These are phyloP conservation scores for Archilochus colubris DNA, from an alignment of 2,113 vertebrate species.

Conservation along the genomic window DNA sequence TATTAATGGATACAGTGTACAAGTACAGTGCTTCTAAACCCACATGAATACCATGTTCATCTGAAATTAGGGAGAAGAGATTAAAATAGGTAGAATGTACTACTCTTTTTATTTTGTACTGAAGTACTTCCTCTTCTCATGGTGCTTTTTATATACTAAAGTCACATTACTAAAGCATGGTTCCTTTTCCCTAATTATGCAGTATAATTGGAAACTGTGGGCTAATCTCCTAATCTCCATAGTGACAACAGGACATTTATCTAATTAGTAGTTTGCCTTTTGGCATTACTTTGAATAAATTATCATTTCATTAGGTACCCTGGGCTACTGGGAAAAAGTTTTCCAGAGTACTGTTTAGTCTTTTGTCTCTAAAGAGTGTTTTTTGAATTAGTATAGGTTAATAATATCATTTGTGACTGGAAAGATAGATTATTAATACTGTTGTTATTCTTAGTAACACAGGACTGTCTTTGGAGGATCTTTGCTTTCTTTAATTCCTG, in stretches of 20 bases:
- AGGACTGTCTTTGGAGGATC: neutral
- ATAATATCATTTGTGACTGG: neutral
- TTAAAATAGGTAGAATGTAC: neutral
- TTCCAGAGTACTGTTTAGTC: neutral
- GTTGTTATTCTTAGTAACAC: neutral
- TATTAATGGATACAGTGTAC: neutral
- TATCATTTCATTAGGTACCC: conserved; percentile 53
- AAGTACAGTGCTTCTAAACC: neutral
- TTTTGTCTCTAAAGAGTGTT: neutral
- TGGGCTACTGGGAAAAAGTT: conserved; percentile 7
- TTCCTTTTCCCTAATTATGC: conserved; percentile 27
- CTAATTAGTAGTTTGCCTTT: conserved; percentile 61
- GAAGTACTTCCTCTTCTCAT: conserved; percentile 15
- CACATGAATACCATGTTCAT: neutral
- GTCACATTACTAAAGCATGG: neutral
- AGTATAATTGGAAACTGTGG: conserved; percentile 42
- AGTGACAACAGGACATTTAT: conserved; percentile 48
- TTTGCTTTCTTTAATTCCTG: neutral
- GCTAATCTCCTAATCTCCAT: conserved; percentile 48
- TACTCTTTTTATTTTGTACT: neutral
- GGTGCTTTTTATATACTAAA: neutral
- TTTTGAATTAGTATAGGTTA: conserved; percentile 5
- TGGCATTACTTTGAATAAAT: conserved; percentile 62
- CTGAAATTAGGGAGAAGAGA: conserved; percentile 8
- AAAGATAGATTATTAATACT: neutral